These are phyloP conservation scores for Oreochromis grahami DNA, from an alignment of 2,797 vertebrate species.

Conservation along the genomic window DNA sequence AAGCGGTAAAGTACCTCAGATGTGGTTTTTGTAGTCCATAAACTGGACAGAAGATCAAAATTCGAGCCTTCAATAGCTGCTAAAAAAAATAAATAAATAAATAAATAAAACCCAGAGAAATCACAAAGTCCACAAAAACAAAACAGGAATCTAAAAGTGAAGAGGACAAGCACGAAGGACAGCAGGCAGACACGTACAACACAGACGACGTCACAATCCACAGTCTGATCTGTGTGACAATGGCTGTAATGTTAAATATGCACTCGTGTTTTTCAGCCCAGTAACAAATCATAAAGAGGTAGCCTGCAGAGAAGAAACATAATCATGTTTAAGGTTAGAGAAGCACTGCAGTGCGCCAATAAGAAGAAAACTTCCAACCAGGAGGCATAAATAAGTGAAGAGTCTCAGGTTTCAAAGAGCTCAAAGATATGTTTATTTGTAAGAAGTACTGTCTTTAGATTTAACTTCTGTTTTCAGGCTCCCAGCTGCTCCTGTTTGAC, in stretches of 20 bases:
- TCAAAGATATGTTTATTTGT: neutral
- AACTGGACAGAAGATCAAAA: neutral
- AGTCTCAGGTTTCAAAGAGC: neutral
- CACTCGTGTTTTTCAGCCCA: accelerated
- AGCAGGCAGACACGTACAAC: neutral
- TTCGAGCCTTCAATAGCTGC: neutral
- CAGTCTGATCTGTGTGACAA: neutral
- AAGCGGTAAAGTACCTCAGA: neutral
- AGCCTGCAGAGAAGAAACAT: neutral
- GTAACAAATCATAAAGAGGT: neutral
- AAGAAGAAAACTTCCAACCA: neutral
- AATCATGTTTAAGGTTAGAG: neutral
- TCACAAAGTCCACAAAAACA: neutral
- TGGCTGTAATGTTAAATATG: neutral
- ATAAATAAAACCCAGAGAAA: neutral
- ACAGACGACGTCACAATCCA: accelerated
- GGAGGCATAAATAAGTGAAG: neutral
- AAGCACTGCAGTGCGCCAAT: neutral
- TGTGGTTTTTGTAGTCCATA: neutral
- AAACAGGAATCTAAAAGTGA: neutral
- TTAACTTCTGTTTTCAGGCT: neutral
- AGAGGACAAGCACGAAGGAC: neutral
- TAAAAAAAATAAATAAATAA: neutral
- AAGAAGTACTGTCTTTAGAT: neutral
- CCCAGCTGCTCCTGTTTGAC: neutral